Base-by-base conservation (phyloP, 30 jellyfish, hydroid and myxozoan genomes). In the Aurelia sp. region DNA sequence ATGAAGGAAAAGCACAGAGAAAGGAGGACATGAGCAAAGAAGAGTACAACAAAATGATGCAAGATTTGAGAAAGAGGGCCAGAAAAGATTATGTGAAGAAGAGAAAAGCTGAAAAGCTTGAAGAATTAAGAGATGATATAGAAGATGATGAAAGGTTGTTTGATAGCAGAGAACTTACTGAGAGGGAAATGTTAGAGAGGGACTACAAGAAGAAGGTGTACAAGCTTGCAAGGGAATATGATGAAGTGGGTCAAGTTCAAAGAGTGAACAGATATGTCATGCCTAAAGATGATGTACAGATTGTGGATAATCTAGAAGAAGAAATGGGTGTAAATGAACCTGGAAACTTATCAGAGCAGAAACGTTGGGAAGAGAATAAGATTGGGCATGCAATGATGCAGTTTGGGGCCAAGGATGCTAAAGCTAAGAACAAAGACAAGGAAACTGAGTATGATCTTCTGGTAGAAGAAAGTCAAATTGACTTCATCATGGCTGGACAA, bases 401-500 rank as follows among this genome's bases (percentile, higher is more conserved):
- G 40, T 96, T 96, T 81, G 99, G 99, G 52, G 87, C 99, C 71
- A 95, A 86, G 80, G 97, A 95, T 79, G 97, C 97, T 5, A 78
- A 86, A 76, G 30, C 90, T 4, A 96, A 96, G 57, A 55, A 69
- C 33, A 66, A 62, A 66, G 82, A 40, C n/a, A 47, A 79, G 79
- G 93, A 79, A 40, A 74, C 63, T 57, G 96, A 96, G 58, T 96
- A 96, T 74, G 96, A 91, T n/a, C 76, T 96, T 68, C 91, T 96
- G 0, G 96, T 96, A 11, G 99, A 96, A 48, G 97, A 96, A 21
- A 97, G 88, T 17, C 98, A 90, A 47, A 91, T 96, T 41, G 98
- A 98, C 30, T 96, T 96, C 76, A 97, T 96, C n/a, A 91, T 91
- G 98, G 98, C 99, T 12, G 99, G 96, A 33, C 86, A 82, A 63